A percentile compares a stretch with the other conserved stretches of the same genome.
Evolutionary conservation across 2,797 vertebrate species (phyloP).

Genomic region (Paratrypauchen microcephalus): DNA sequence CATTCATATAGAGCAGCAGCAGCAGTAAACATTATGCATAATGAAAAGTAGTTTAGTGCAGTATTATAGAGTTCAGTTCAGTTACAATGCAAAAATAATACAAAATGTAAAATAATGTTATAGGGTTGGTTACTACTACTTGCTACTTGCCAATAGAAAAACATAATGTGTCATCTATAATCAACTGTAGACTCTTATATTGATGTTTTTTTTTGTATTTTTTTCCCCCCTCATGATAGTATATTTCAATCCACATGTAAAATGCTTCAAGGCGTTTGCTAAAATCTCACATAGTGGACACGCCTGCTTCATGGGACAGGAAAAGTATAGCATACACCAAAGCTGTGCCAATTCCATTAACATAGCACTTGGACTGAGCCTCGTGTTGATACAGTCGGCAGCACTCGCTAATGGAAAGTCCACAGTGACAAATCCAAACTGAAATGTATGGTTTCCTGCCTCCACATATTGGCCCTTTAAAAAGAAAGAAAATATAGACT

Average conservation of each 20-base stretch:
- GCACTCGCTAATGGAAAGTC: slow-evolving; percentile 4
- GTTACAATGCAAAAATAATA: too few relatives aligned
- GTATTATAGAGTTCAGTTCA: too few relatives aligned
- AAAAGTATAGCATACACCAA: slow-evolving; percentile 1
- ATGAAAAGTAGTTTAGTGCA: too few relatives aligned
- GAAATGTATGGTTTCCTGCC: slow-evolving; percentile 18
- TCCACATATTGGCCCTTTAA: slow-evolving; percentile 7
- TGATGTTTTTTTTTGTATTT: background rate
- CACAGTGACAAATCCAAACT: slow-evolving; percentile 12
- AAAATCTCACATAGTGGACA: background rate
- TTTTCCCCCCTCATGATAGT: background rate
- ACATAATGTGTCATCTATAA: too few relatives aligned
- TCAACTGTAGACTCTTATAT: too few relatives aligned
- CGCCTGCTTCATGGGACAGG: slow-evolving; percentile 9
- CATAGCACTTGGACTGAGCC: slow-evolving; percentile 8
- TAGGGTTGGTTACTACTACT: too few relatives aligned
- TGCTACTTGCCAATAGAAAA: too few relatives aligned
- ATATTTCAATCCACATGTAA: background rate
- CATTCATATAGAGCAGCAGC: too few relatives aligned
- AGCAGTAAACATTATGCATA: too few relatives aligned
- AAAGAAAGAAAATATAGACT: slow-evolving; percentile 2
- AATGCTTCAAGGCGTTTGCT: background rate
- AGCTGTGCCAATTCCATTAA: background rate
- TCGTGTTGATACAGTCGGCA: slow-evolving; percentile 14
- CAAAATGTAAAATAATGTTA: too few relatives aligned